phyloP scores from a whole-genome alignment of 53 echinoderm and acorn worm species.

The Crossaster papposus region DNA sequence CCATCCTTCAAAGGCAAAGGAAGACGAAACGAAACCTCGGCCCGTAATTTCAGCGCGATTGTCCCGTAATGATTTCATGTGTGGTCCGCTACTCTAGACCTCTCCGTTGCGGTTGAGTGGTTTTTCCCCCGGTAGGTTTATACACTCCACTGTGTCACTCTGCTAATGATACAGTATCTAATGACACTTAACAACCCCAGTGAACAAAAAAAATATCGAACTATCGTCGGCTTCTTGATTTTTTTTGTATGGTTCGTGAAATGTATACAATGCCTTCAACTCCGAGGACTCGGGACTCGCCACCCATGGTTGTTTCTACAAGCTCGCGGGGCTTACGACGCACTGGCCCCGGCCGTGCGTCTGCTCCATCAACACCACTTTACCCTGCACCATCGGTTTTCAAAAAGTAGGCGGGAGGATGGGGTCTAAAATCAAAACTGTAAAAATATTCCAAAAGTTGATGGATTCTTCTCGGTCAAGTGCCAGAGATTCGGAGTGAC shows the following conservation, averaged over 20 bases:
- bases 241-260: background rate
- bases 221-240: background rate
- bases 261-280: background rate
- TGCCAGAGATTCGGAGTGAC: background rate
- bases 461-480: background rate
- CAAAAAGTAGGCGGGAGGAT: background rate
- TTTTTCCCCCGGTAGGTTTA: background rate
- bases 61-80: conserved; percentile 44
- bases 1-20: background rate
- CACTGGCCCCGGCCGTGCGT: background rate
- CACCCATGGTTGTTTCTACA: conserved; percentile 14
- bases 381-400: background rate
- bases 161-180: conserved; percentile 28
- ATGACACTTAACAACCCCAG: conserved; percentile 11
- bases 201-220: background rate
- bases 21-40: background rate
- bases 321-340: background rate
- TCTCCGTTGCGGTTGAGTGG: conserved; percentile 29
- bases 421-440: background rate
- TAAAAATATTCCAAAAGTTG: background rate
- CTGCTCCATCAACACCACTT: conserved; percentile 12
- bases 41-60: conserved; percentile 42
- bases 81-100: conserved; percentile 28
- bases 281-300: background rate
- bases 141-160: background rate